A percentile compares a stretch with the other conserved stretches of the same genome.
These are phyloP conservation scores for Therioaphis trifolii DNA, from an alignment of 2,888 invertebrate genomes.

Conservation along the genomic window DNA sequence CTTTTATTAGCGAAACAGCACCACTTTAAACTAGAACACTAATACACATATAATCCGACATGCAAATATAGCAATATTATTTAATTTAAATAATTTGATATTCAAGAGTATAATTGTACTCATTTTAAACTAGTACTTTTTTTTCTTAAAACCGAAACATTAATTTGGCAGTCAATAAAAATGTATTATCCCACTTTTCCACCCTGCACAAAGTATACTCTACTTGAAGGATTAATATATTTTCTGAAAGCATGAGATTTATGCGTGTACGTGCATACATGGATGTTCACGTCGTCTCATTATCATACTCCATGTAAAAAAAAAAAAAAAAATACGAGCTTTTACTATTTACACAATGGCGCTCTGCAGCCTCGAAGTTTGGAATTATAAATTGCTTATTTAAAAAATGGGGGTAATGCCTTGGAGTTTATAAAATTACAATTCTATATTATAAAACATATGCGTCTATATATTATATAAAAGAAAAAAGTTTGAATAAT, in stretches of 20 bases:
- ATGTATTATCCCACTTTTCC: neutral
- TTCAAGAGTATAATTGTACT: too few species aligned
- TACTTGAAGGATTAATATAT: neutral
- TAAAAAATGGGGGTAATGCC: neutral
- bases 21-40: too few species aligned
- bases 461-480: neutral
- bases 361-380: neutral
- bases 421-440: slow-evolving; percentile 5
- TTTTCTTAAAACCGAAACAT: too few species aligned
- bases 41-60: too few species aligned
- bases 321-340: neutral
- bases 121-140: too few species aligned
- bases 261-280: neutral
- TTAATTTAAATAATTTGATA: too few species aligned
- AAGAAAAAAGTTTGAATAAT: neutral
- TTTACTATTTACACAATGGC: slow-evolving; percentile 6
- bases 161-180: too few species aligned
- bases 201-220: neutral
- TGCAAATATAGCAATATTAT: too few species aligned
- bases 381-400: slow-evolving; percentile 1
- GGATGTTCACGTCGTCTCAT: slow-evolving; percentile 1
- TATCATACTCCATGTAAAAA: neutral
- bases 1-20: too few species aligned
- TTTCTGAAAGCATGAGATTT: slow-evolving; percentile 8
- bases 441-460: neutral